Percentiles rank a stretch among this genome's conserved stretches.
Evolutionary conservation across 2,797 vertebrate genomes (phyloP).

Genomic region (Pseudochirops corinnae): DNA sequence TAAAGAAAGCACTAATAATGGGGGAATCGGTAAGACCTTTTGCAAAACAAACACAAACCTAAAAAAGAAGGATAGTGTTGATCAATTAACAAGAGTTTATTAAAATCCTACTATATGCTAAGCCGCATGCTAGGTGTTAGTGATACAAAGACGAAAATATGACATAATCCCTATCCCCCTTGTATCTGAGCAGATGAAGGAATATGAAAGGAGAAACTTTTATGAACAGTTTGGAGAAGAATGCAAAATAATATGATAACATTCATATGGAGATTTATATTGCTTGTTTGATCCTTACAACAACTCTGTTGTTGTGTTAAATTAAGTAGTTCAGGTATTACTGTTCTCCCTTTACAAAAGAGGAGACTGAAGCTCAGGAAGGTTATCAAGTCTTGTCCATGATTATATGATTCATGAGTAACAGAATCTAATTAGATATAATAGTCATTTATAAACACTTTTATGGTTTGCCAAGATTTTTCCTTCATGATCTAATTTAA

Average conservation of each 20-base stretch:
- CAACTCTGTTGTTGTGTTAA: no score
- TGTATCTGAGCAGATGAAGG: neutral
- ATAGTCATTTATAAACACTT: neutral
- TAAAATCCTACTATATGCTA: neutral
- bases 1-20: neutral
- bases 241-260: neutral
- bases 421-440: neutral
- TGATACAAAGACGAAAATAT: neutral
- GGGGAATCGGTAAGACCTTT: neutral
- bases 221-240: slow-evolving; percentile 24
- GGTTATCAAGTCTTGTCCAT: neutral
- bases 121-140: neutral
- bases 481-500: neutral
- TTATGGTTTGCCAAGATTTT: neutral
- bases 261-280: neutral
- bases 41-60: neutral
- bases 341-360: neutral
- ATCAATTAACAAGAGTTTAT: neutral
- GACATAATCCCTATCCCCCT: neutral
- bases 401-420: neutral
- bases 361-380: neutral
- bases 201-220: slow-evolving; percentile 36
- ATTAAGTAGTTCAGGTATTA: neutral
- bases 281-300: neutral
- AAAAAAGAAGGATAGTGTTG: neutral